Base-by-base conservation (phyloP, 2,797 vertebrate genomes). In the Rhinogobio ventralis region DNA sequence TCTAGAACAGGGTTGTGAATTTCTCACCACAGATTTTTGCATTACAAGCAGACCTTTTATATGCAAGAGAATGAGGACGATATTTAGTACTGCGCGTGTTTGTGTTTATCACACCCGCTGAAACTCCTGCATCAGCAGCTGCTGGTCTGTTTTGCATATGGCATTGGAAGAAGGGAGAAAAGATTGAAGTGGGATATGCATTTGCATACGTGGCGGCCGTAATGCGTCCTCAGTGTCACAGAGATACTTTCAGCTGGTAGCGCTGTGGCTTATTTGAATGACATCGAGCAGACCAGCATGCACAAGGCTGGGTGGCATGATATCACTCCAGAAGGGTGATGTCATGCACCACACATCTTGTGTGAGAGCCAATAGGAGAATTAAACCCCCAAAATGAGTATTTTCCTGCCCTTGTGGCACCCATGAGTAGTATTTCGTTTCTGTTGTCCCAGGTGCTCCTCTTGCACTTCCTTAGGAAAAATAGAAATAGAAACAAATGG, bases 61-160 rank as follows among this genome's bases (percentile, higher is more conserved):
- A 45, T 9, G 51, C 36, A 1, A 46, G 49, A 39, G 73, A 76
- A 76, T 25, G 36, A 67, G 36, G 64, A 57, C 1, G 51, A 25
- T 84, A 55, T 69, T 78, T 78, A 84, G 82, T 69, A 64, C 5
- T 11, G 71, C 23, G 66, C 36, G 71, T 78, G 86, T 75, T 33
- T 76, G 82, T 85, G 79, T 76, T 55, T 75, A 89, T 94, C 92
- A 92, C 89, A 91, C 91, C 92, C 89, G 86, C 90, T 57, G 89
- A 91, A 93, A 92, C 89, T 88, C 85, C 90, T 90, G 87, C 91
- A 93, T 93, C 91, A 93, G 92, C 93, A 93, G 92, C 93, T 93
- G 92, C 92, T 94, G 92, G 79, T 83, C 84, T 53, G 89, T 90
- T 94, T 94, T 94, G 92, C 93, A 94, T 92, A 80, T 83, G 71